These are phyloP conservation scores for Dendrolimus houi DNA, from an alignment of 2,888 invertebrate species.

Conservation along the genomic window DNA sequence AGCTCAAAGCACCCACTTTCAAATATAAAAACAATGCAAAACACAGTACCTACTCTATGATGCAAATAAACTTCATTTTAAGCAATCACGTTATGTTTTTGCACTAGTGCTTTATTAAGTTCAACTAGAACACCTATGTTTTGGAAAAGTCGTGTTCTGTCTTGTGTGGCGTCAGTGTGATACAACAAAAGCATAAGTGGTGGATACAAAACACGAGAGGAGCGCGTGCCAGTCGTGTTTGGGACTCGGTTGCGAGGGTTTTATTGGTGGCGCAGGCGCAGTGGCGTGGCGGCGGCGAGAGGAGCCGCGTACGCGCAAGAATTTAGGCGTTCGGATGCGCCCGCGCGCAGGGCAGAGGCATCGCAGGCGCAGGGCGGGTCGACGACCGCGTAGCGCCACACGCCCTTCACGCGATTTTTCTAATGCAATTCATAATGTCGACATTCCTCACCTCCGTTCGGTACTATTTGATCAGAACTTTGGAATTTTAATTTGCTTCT, in stretches of 20 bases:
- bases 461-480: not conserved
- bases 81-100: no score
- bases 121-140: no score
- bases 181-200: not conserved
- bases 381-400: constrained; percentile 42
- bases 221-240: constrained; percentile 31
- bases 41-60: no score
- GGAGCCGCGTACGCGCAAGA: constrained; percentile 60
- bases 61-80: no score
- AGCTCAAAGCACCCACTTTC: no score
- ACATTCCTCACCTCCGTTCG: constrained; percentile 11
- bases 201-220: constrained; percentile 10
- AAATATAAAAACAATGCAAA: no score
- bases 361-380: constrained; percentile 27
- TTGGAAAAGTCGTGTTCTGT: no score
- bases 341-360: constrained; percentile 1
- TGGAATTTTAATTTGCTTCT: not conserved
- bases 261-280: constrained; percentile 27
- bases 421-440: constrained; percentile 25
- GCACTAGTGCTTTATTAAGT: no score
- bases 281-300: constrained; percentile 25
- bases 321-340: constrained; percentile 36
- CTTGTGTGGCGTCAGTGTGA: not conserved
- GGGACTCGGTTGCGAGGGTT: constrained; percentile 50
- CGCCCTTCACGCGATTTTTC: constrained; percentile 42